Base-by-base conservation (phyloP, 2,888 invertebrate species). In the Lutraria lutraria region DNA sequence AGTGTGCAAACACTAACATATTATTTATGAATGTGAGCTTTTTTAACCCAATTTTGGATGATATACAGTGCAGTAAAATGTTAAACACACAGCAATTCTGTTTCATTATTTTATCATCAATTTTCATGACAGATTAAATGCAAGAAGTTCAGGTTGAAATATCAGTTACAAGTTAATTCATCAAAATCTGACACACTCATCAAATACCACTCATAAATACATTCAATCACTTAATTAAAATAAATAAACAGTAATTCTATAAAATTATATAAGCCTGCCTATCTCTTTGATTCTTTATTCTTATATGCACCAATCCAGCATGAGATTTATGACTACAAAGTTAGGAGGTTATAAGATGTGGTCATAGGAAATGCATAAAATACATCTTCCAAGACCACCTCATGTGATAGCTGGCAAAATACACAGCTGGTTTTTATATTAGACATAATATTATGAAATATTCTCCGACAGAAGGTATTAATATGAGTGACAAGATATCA, bases 401-500 rank as follows among this genome's bases (percentile, higher is more conserved):
- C 52, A 21, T 34, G 19, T 31, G 34, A 76, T 76, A 34, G 31
- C 3, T 76, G 29, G 31, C 31, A 86, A 43, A 80, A 68, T 56
- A 21, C 34, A 81, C 89, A 89, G 86, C 86, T 89, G 89, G n/a
- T 52, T 72, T 86, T 72, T 43, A 72, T 83, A 86, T 86, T 68
- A 89, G 60, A 76, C 13, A 76, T 86, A 79, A 86, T 82, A 86
- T 85, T 83, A 85, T 81, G 31, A 83, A 86, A 79, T 53, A 34
- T 52, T 72, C 34, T 53, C 76, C 54, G 56, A 80, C 79, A 34
- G 53, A 72, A 76, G 63, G 43, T 68, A 29, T 90, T 87, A 90
- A 88, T 56, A 43, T 82, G 85, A 88, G 88, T 83, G 88, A 88
- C 90, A 90, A 81, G 81, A 84, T 19, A 80, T 88, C 83, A 76